phyloP scores from a whole-genome alignment of 2,888 invertebrate genomes.

The Platypus cylindrus region DNA sequence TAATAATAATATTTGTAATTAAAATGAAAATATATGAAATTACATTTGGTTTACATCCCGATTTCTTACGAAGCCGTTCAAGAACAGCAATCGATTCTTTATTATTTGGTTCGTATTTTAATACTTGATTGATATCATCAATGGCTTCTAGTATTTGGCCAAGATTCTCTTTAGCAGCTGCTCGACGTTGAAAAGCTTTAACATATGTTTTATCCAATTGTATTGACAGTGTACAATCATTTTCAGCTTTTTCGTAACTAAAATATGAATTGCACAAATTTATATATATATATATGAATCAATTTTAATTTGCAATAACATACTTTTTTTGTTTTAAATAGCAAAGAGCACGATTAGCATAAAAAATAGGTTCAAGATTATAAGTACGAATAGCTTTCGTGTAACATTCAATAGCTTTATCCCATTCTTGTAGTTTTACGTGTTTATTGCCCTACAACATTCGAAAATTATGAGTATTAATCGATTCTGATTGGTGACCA shows the following conservation, averaged over 20 bases:
- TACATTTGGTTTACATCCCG: constrained; percentile 1
- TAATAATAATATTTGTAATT: neutral
- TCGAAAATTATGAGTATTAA: constrained; percentile 23
- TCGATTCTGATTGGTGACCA: neutral
- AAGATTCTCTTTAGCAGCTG: constrained; percentile 58
- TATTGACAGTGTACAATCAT: constrained; percentile 72
- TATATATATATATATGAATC: no score
- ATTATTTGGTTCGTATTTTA: constrained; percentile 70
- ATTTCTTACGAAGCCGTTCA: constrained; percentile 34
- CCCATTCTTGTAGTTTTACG: constrained; percentile 68
- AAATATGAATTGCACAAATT: constrained; percentile 11
- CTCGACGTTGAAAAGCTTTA: constrained; percentile 75
- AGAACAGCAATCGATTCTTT: constrained; percentile 51
- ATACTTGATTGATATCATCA: constrained; percentile 53
- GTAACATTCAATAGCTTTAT: constrained; percentile 77
- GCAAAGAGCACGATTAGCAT: constrained; percentile 80
- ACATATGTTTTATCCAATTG: constrained; percentile 64
- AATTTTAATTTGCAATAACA: no score
- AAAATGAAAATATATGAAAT: neutral
- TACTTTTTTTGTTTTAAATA: constrained; percentile 70
- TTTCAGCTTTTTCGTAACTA: constrained; percentile 57
- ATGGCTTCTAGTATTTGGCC: constrained; percentile 60
- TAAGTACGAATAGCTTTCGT: constrained; percentile 75
- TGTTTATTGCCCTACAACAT: constrained; percentile 74
- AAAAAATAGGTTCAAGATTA: constrained; percentile 65